These are phyloP conservation scores for Girardia tigrina DNA, from an alignment of 2,888 invertebrate species.

Conservation along the genomic window DNA sequence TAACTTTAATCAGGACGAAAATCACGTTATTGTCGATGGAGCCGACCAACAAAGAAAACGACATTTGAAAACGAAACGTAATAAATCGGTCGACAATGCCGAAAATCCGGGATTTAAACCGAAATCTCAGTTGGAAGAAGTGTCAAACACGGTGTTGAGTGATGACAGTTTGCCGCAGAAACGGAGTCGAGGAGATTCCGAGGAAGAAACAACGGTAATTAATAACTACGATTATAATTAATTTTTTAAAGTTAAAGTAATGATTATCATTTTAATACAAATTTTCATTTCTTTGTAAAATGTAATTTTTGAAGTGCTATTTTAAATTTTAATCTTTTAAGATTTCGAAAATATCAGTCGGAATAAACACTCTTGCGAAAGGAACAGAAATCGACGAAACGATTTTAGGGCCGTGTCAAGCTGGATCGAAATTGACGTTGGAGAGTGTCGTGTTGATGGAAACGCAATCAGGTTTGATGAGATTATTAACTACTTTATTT, in stretches of 20 bases:
- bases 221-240: no score
- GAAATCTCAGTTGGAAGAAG: conserved; percentile 1
- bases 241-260: no score
- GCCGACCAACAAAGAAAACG: conserved; percentile 9
- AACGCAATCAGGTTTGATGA: not conserved
- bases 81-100: not conserved
- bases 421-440: conserved; percentile 16
- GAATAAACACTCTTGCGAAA: not conserved
- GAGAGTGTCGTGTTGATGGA: conserved; percentile 15
- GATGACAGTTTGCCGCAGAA: conserved; percentile 6
- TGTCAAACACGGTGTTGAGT: not conserved
- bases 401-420: not conserved
- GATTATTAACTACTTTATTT: not conserved
- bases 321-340: not conserved
- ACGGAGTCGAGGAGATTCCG: not conserved
- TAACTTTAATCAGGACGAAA: conserved; percentile 4
- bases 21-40: not conserved
- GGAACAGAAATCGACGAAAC: not conserved
- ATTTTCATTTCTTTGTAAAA: not conserved
- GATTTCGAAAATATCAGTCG: not conserved
- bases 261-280: no score
- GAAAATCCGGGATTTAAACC: not conserved
- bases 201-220: not conserved
- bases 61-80: not conserved
- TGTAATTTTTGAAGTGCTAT: not conserved